Evolutionary conservation across 2,888 invertebrate genomes (phyloP).

Genomic region (Pammene fasciana): DNA sequence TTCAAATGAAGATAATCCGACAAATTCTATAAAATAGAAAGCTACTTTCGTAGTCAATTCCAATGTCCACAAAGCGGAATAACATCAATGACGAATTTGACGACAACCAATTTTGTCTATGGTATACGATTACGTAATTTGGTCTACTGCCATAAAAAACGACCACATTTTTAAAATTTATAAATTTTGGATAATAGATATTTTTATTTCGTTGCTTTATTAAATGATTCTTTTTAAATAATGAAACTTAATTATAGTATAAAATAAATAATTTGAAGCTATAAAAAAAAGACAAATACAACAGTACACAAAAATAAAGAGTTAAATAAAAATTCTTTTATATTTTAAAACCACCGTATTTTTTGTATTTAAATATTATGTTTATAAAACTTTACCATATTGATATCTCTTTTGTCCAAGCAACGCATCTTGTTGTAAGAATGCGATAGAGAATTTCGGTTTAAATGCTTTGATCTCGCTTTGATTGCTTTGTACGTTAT

Average conservation of each 20-base stretch:
- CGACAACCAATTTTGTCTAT: slow-evolving; percentile 37
- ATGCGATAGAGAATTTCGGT: slow-evolving; percentile 10
- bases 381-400: not conserved
- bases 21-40: slow-evolving; percentile 63
- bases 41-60: slow-evolving; percentile 67
- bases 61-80: slow-evolving; percentile 46
- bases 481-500: slow-evolving; percentile 19
- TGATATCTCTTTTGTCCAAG: slow-evolving; percentile 26
- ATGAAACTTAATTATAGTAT: no score
- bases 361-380: not conserved
- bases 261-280: no score
- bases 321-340: no score
- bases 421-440: not conserved
- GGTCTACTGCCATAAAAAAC: slow-evolving; percentile 7
- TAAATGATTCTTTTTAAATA: no score
- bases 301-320: no score
- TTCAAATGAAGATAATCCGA: slow-evolving; percentile 15
- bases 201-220: not conserved
- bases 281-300: no score
- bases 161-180: not conserved
- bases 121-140: slow-evolving; percentile 39
- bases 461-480: slow-evolving; percentile 26
- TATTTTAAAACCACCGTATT: not conserved
- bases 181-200: not conserved
- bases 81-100: slow-evolving; percentile 46